Evolutionary conservation across 2,113 vertebrate genomes (phyloP), one percentile per base, ranked within the genome.

Genomic region (Sinocyclocheilus rhinocerous): DNA sequence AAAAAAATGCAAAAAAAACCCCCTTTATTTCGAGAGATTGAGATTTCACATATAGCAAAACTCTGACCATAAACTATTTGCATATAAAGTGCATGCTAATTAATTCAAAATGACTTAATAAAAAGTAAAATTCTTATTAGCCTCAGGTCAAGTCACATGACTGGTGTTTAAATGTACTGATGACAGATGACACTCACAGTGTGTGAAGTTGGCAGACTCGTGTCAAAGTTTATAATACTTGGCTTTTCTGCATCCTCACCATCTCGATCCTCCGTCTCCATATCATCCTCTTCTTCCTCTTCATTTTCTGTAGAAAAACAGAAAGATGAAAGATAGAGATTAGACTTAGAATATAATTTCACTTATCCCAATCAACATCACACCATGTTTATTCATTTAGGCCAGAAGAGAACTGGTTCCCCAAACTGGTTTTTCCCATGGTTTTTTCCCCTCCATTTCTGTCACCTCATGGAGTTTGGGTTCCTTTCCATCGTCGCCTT

Each of bases 191-290:
- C 57, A 95, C 97, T 87, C 93, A 99, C 98, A 88, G 96, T 76
- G 15, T 99, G 98, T 59, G 98, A 97, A 0, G 98, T 99, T 61
- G 98, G 98, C 84, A 99, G 95, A 87, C 97, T 99, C 69, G 97
- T 96, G 91, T 99, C 98, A 94, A 99, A 99, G 83, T 97, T 99
- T 87, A 99, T 99, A 89, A 94, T 88, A 59, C 91, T 97, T 72
- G 97, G 96, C 81, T 97, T 98, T 87, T 95, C 96, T 81, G 95
- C 90, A 6, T 96, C 96, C 91, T 95, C 96, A 84, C 92, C 93
- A 4, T 98, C 97, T 65, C 96, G 94, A 88, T 98, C 97, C 91
- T 99, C 97, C 42, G 96, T 95, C 91, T 99, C 98, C 97, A 99
- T 98, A 78, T 97, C 96, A 86, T 95, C 94, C 48, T 97, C 97